phyloP scores from a whole-genome alignment of 2,888 invertebrate species.

The Ormyrus rosae region DNA sequence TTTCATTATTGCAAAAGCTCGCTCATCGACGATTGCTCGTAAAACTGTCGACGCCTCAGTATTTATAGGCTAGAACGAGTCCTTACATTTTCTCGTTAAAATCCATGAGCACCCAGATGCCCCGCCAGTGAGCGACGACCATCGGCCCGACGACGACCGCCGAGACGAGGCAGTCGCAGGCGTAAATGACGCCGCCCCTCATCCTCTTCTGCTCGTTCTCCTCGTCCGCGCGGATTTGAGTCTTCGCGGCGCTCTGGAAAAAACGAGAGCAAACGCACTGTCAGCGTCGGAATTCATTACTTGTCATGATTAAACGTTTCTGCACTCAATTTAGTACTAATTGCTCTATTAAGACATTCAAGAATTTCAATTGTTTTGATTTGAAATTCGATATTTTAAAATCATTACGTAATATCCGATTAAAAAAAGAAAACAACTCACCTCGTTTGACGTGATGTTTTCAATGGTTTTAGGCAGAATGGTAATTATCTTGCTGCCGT shows the following conservation, averaged over 20 bases:
- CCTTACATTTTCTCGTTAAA: slow-evolving; percentile 64
- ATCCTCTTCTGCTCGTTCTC: not conserved
- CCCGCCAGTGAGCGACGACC: slow-evolving; percentile 78
- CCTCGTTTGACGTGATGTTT: not conserved
- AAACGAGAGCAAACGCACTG: too few species aligned
- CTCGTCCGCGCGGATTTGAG: not conserved
- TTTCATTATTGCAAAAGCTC: slow-evolving; percentile 60
- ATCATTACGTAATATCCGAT: too few species aligned
- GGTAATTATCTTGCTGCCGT: not conserved
- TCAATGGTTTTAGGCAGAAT: not conserved
- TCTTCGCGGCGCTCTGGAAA: not conserved
- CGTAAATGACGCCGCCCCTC: slow-evolving; percentile 8
- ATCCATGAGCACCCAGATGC: slow-evolving; percentile 78
- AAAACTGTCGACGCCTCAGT: too few species aligned
- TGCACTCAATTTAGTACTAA: too few species aligned
- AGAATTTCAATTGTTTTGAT: too few species aligned
- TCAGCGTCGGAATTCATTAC: too few species aligned
- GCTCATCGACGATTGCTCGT: not conserved
- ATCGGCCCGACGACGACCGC: slow-evolving; percentile 76
- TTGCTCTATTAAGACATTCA: too few species aligned
- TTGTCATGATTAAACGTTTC: too few species aligned
- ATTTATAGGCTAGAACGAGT: not conserved
- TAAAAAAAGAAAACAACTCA: not conserved
- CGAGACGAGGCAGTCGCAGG: slow-evolving; percentile 75
- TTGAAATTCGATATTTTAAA: too few species aligned